Evolutionary conservation across 2,113 vertebrate genomes (phyloP).

Genomic region (Tamias sibiricus): DNA sequence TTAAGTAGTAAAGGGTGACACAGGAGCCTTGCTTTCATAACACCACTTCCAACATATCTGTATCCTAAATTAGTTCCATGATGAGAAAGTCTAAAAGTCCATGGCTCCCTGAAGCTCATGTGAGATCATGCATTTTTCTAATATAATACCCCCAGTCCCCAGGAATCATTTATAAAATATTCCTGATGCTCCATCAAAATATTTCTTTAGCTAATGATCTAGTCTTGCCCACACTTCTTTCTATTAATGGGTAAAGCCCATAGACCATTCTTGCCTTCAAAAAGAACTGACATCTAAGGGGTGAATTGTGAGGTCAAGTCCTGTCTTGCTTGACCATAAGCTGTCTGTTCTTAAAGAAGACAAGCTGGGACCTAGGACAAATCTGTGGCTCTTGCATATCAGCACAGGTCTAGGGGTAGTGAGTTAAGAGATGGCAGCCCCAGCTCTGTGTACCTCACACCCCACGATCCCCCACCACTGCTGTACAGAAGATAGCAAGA

Average conservation of each 20-base stretch:
- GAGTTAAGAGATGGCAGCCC: neutral
- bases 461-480: too few relatives aligned
- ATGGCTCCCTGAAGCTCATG: neutral
- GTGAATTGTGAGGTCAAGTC: neutral
- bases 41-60: neutral
- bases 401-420: neutral
- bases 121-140: neutral
- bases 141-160: neutral
- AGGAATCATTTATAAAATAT: neutral
- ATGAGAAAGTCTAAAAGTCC: neutral
- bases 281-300: neutral
- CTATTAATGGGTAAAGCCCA: neutral
- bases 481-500: neutral
- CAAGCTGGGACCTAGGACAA: neutral
- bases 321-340: neutral
- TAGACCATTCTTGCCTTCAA: neutral
- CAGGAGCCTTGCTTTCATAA: neutral
- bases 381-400: neutral
- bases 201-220: neutral
- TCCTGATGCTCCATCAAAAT: neutral
- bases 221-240: neutral
- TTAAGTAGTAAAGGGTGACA: neutral
- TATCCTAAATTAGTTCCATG: neutral
- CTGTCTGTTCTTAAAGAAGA: neutral
- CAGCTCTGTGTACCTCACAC: neutral